phyloP scores from a whole-genome alignment of 2,888 invertebrate species.

The Megaustenia siamemsis region DNA sequence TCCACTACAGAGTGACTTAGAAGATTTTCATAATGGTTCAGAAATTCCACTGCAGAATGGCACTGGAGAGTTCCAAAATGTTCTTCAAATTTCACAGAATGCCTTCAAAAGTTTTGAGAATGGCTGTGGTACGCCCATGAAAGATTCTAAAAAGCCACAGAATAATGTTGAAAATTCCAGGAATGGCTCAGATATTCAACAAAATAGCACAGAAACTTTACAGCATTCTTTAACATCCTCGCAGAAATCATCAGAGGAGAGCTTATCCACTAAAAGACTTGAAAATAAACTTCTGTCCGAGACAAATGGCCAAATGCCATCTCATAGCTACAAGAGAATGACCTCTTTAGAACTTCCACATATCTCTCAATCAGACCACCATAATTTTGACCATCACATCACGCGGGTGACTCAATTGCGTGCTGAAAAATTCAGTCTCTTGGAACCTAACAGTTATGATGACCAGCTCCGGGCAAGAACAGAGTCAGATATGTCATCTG shows the following conservation, averaged over 20 bases:
- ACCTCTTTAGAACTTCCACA: background rate
- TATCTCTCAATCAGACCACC: background rate
- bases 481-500: slow-evolving; percentile 44
- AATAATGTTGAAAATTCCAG: background rate
- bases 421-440: background rate
- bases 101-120: background rate
- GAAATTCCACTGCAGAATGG: background rate
- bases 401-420: background rate
- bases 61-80: too few relatives aligned
- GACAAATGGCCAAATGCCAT: too few relatives aligned
- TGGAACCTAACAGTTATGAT: background rate
- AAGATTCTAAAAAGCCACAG: background rate
- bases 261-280: background rate
- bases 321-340: background rate
- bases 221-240: background rate
- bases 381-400: slow-evolving; percentile 3
- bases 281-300: background rate
- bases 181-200: background rate
- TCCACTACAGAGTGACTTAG: background rate
- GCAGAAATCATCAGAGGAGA: background rate
- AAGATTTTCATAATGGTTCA: background rate
- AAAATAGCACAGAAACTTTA: background rate
- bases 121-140: background rate
- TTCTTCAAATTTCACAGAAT: background rate
- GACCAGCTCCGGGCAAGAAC: background rate